phyloP scores from a whole-genome alignment of 2,888 invertebrate species.

The Aleiodes alternator region DNA sequence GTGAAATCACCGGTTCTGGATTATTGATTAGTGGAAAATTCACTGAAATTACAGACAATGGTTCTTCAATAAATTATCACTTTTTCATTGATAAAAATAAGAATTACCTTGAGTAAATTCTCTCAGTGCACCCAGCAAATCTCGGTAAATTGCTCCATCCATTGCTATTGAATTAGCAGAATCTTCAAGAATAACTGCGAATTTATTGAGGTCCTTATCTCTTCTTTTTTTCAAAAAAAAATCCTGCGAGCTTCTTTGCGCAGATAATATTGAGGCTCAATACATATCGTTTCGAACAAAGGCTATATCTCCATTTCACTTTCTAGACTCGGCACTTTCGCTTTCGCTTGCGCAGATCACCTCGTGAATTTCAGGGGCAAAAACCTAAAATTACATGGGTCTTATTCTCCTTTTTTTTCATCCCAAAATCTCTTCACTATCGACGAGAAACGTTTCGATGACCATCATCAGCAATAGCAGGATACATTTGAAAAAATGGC shows the following conservation, averaged over 20 bases:
- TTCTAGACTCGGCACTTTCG: conserved; percentile 3
- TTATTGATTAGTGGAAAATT: conserved; percentile 6
- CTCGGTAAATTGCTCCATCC: neutral
- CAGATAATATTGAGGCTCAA: neutral
- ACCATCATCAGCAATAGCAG: too few relatives aligned
- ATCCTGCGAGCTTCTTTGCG: conserved; percentile 3
- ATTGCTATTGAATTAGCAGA: neutral
- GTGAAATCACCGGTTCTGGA: conserved; percentile 2
- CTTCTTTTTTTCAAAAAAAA: neutral
- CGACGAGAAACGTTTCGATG: too few relatives aligned
- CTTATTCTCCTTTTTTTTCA: too few relatives aligned
- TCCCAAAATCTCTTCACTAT: too few relatives aligned
- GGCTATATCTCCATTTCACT: conserved; percentile 1
- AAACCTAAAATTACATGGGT: too few relatives aligned
- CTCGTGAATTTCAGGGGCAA: neutral
- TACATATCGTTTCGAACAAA: neutral
- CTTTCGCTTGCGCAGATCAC: conserved; percentile 24
- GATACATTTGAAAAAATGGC: too few relatives aligned
- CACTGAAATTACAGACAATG: conserved; percentile 21
- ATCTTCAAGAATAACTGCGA: neutral
- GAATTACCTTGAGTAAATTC: conserved; percentile 32
- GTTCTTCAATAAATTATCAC: neutral
- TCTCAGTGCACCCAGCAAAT: conserved; percentile 19
- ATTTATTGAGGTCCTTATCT: neutral
- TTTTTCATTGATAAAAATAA: conserved; percentile 5